These are phyloP conservation scores for Poeciliopsis prolifica DNA, from an alignment of 2,113 vertebrate species.

Conservation along the genomic window DNA sequence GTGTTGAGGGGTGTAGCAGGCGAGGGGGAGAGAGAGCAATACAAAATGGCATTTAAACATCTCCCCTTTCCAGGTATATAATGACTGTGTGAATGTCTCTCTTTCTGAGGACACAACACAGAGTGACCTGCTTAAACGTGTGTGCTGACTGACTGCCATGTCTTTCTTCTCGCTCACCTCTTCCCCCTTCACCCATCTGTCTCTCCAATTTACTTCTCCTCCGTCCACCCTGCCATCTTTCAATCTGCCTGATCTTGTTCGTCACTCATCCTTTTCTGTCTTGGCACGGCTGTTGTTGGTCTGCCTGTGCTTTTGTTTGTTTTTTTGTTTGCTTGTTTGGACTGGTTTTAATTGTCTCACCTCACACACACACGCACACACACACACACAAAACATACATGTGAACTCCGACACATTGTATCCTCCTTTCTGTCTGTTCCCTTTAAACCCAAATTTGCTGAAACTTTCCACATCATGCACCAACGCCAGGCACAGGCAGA, in stretches of 20 bases:
- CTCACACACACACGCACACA: conserved; percentile 43
- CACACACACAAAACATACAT: conserved; percentile 38
- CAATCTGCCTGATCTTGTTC: conserved; percentile 70
- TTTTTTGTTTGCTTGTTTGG: conserved; percentile 14
- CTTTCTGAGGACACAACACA: conserved; percentile 69
- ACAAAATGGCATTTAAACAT: conserved; percentile 84
- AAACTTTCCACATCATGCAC: conserved; percentile 30
- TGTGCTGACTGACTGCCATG: conserved; percentile 83
- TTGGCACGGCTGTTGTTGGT: conserved; percentile 46
- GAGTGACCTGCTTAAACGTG: conserved; percentile 74
- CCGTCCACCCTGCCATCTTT: conserved; percentile 59
- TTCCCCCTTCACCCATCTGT: conserved; percentile 69
- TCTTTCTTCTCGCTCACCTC: conserved; percentile 80
- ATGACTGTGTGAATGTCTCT: conserved; percentile 75
- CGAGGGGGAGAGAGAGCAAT: conserved; percentile 80
- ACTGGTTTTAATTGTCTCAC: conserved; percentile 41
- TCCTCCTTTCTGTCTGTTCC: conserved; percentile 29
- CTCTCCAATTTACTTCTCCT: conserved; percentile 70
- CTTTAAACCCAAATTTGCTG: conserved; percentile 9
- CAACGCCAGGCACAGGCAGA: conserved; percentile 66
- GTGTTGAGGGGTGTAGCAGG: conserved; percentile 84
- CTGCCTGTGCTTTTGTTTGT: conserved; percentile 41
- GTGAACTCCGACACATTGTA: conserved; percentile 32
- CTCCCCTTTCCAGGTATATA: conserved; percentile 84
- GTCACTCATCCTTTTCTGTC: conserved; percentile 61